Evolutionary conservation across 2,113 vertebrate species (phyloP).

Genomic region (Illadopsis cleaveri): DNA sequence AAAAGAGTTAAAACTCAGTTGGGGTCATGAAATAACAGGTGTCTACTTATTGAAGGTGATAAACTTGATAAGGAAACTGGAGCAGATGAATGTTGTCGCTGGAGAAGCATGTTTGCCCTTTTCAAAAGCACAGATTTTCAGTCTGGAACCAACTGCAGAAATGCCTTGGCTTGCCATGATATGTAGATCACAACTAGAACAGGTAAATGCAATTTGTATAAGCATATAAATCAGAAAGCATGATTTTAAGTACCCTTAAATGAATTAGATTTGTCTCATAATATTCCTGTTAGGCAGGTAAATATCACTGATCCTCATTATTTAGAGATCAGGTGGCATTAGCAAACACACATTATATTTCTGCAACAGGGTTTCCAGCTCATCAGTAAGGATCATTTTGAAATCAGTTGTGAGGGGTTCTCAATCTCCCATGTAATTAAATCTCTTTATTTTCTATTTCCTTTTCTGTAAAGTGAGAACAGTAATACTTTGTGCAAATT

Average conservation of each 20-base stretch:
- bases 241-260: not conserved
- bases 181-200: not conserved
- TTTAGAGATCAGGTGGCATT: not conserved
- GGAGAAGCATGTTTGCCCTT: not conserved
- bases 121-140: not conserved
- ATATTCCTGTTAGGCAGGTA: not conserved
- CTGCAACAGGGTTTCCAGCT: not conserved
- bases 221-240: not conserved
- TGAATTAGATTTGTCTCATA: not conserved
- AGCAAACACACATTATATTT: not conserved
- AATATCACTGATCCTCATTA: not conserved
- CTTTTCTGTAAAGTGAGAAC: not conserved
- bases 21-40: not conserved
- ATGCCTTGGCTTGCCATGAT: not conserved
- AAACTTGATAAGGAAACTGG: not conserved
- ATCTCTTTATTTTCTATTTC: not conserved
- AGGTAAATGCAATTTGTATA: not conserved
- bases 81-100: not conserved
- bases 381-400: not conserved
- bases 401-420: not conserved
- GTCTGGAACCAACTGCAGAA: not conserved
- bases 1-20: not conserved
- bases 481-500: not conserved
- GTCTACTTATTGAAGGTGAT: not conserved
- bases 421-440: not conserved